Conservation (phyloP, 2,797 vertebrate species). For the Hippocampus kuda region DNA sequence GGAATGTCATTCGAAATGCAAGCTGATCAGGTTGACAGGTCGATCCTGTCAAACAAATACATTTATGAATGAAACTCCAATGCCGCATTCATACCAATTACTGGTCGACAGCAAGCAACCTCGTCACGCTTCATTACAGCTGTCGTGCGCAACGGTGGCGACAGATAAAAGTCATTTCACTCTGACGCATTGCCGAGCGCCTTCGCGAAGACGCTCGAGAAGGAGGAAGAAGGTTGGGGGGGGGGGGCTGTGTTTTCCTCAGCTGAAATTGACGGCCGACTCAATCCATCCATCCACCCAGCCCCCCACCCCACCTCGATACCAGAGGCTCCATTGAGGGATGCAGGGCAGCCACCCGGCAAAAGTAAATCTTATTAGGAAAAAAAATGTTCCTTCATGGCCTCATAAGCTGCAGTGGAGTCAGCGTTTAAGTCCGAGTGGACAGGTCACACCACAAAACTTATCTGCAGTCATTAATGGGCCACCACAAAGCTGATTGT, state of each 20-base stretch:
- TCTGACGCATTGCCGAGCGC: not conserved
- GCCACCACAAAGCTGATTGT: not conserved
- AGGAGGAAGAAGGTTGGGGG: too few relatives aligned
- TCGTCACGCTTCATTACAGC: conserved; percentile 1
- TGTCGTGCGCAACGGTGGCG: conserved; percentile 29
- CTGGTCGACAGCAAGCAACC: not conserved
- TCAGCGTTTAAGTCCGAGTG: conserved; percentile 11
- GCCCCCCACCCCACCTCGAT: conserved; percentile 22
- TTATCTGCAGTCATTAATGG: not conserved
- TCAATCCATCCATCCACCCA: not conserved
- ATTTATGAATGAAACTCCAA: not conserved
- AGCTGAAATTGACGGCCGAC: conserved; percentile 51
- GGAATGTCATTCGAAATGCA: not conserved
- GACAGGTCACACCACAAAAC: not conserved
- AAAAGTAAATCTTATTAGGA: conserved; percentile 46
- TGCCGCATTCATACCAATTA: not conserved
- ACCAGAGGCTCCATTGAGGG: conserved; percentile 49
- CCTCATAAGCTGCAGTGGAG: conserved; percentile 42
- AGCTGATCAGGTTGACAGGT: not conserved
- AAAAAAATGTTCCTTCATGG: conserved; percentile 41
- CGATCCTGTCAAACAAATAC: not conserved
- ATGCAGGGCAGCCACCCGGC: conserved; percentile 50
- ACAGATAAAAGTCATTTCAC: conserved; percentile 25
- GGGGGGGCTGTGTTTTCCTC: conserved; percentile 27
- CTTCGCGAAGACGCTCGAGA: not conserved